These are phyloP conservation scores for Drosophila ohnishii DNA, from an alignment of 1,140 invertebrate species.

Conservation along the genomic window DNA sequence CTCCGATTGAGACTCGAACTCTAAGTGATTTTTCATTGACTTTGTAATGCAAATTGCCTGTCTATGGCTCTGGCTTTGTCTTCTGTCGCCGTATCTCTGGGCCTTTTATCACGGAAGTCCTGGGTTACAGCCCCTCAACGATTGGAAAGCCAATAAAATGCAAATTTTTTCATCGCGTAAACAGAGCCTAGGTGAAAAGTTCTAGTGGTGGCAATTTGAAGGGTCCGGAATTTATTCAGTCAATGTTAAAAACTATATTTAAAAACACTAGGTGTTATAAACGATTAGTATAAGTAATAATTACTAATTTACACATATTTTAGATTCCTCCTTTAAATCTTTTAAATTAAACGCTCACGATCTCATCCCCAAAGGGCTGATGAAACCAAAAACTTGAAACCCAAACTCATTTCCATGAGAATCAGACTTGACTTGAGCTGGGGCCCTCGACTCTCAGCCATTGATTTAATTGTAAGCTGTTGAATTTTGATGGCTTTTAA, in stretches of 20 bases:
- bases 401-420: conserved; percentile 44
- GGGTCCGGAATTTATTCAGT: neutral
- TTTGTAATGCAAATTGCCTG: conserved; percentile 73
- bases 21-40: conserved; percentile 76
- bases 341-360: neutral
- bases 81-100: conserved; percentile 8
- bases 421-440: conserved; percentile 25
- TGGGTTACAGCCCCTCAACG: conserved; percentile 33
- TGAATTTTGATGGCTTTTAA: conserved; percentile 79
- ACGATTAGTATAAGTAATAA: too few relatives aligned
- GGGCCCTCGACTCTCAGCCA: conserved; percentile 32
- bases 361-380: conserved; percentile 9
- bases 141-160: conserved; percentile 70
- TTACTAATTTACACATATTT: too few relatives aligned
- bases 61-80: conserved; percentile 19
- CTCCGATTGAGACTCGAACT: conserved; percentile 39
- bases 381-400: conserved; percentile 15
- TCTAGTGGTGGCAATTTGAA: conserved; percentile 25
- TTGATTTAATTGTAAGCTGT: conserved; percentile 75
- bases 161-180: conserved; percentile 69
- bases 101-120: conserved; percentile 25
- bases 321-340: neutral
- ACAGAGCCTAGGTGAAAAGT: conserved; percentile 41
- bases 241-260: neutral
- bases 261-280: too few relatives aligned